These are phyloP conservation scores for Dryobates pubescens DNA, from an alignment of 2,797 vertebrate genomes.

Conservation along the genomic window DNA sequence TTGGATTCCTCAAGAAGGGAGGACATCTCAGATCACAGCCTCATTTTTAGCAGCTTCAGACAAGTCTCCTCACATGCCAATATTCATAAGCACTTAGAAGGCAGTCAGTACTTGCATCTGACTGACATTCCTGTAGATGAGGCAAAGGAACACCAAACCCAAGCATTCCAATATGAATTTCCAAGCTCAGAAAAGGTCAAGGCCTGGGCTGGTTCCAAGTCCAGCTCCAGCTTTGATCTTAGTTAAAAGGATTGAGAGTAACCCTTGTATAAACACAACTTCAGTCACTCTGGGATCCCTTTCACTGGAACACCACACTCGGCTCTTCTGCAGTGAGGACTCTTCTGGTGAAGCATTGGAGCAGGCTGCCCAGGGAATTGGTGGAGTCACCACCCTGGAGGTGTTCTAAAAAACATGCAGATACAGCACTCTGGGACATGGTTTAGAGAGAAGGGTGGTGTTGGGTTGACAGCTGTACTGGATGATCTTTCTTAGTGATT, in stretches of 20 bases:
- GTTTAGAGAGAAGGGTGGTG: no score
- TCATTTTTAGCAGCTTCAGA: background rate
- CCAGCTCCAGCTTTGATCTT: background rate
- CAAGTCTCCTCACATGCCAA: background rate
- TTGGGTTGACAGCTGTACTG: no score
- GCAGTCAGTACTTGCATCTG: background rate
- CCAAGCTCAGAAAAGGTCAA: background rate
- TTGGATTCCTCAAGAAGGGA: background rate
- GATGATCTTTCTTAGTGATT: no score
- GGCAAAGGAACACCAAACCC: background rate
- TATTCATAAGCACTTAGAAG: background rate
- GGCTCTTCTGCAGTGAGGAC: background rate
- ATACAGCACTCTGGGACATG: no score
- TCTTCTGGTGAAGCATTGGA: no score
- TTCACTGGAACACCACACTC: background rate
- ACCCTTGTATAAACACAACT: background rate
- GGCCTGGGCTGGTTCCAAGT: background rate
- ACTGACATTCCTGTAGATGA: rapidly evolving
- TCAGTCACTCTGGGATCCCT: background rate
- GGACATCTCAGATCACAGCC: background rate
- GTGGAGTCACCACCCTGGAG: no score
- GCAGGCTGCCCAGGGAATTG: no score
- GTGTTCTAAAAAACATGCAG: no score
- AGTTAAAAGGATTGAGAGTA: background rate
- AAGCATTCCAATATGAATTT: background rate